Percentiles rank a stretch among this genome's conserved stretches.
Conservation (phyloP, 2,797 vertebrate species). For the Sibirionetta formosa region DNA sequence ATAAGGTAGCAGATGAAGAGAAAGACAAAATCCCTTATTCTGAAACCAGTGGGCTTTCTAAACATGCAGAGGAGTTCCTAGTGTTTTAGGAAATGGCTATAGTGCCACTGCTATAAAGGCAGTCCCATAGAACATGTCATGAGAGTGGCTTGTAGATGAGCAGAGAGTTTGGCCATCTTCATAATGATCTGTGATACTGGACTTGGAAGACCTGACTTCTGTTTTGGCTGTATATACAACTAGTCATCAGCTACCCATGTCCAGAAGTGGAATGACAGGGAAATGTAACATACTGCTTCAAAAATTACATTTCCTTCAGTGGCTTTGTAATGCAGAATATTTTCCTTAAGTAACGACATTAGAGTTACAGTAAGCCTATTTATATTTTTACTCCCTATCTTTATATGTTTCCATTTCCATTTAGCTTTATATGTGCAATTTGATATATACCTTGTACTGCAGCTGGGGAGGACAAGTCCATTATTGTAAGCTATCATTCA, state of each 20-base stretch:
- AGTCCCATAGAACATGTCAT: not conserved
- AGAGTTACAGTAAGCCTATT: not conserved
- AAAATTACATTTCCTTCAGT: not conserved
- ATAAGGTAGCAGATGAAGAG: not conserved
- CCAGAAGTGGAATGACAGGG: not conserved
- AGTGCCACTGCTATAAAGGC: not conserved
- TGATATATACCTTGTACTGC: not conserved
- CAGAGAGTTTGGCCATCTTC: not conserved
- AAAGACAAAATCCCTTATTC: not conserved
- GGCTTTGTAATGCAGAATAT: not conserved
- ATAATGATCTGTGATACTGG: not conserved
- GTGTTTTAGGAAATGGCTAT: not conserved
- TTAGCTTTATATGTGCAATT: not conserved
- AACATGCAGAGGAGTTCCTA: not conserved
- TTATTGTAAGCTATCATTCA: not conserved
- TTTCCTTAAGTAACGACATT: not conserved
- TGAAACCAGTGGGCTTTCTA: not conserved
- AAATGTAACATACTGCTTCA: not conserved
- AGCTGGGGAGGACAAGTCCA: not conserved
- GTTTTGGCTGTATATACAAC: not conserved
- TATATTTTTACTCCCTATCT: not conserved
- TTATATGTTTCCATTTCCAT: not conserved
- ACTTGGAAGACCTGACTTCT: not conserved
- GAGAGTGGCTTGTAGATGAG: not conserved
- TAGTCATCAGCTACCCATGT: not conserved